A percentile compares a stretch with the other conserved stretches of the same genome.
Evolutionary conservation across 1,140 invertebrate species (phyloP).

Genomic region (Drosophila sproati): DNA sequence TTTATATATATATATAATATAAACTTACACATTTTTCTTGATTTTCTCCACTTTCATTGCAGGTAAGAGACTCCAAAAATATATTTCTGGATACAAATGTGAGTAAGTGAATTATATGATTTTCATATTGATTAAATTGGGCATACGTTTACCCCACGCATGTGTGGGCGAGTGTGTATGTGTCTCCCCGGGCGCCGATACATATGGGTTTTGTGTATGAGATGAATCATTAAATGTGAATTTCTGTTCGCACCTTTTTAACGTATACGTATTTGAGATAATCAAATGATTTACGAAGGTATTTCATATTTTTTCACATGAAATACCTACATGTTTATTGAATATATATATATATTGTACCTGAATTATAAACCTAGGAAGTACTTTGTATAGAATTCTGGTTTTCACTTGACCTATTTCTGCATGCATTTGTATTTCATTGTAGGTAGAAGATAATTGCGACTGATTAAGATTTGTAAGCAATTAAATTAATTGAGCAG

Average conservation of each 20-base stretch:
- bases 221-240: conserved; percentile 11
- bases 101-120: conserved; percentile 75
- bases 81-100: conserved; percentile 67
- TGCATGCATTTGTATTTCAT: no score
- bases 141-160: conserved; percentile 38
- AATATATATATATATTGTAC: no score
- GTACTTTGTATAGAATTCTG: no score
- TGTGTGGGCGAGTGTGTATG: neutral
- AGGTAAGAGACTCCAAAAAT: conserved; percentile 57
- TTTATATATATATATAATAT: neutral
- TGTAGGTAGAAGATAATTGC: no score
- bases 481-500: neutral
- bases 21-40: conserved; percentile 29
- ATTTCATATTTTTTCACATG: no score
- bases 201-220: conserved; percentile 1
- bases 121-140: conserved; percentile 76
- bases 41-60: conserved; percentile 40
- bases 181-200: conserved; percentile 16
- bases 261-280: neutral
- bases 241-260: neutral
- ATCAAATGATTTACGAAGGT: no score
- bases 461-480: neutral
- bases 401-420: no score
- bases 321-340: no score
- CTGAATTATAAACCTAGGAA: no score